These are phyloP conservation scores for Talpa occidentalis DNA, from an alignment of 2,113 vertebrate genomes.

Conservation along the genomic window DNA sequence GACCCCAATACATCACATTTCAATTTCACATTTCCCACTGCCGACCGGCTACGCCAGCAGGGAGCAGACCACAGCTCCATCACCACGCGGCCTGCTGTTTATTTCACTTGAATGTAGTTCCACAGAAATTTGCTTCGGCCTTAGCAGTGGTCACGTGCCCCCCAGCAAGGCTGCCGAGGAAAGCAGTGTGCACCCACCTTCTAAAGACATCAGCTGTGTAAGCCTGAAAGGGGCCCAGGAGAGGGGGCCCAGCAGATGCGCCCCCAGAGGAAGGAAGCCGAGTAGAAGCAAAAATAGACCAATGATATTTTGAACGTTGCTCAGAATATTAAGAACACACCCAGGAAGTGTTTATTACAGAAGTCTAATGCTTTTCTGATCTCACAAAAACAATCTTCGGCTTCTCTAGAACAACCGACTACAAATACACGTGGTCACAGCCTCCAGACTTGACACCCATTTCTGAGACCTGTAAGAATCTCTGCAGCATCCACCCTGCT, in stretches of 20 bases:
- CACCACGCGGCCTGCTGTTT: neutral
- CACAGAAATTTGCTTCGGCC: accelerated
- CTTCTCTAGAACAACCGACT: slow-evolving; percentile 58
- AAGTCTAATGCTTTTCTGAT: neutral
- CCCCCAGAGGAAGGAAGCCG: neutral
- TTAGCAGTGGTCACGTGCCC: neutral
- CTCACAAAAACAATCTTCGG: neutral
- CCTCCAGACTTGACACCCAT: neutral
- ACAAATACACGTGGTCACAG: neutral
- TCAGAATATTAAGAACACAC: neutral
- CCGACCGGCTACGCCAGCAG: neutral
- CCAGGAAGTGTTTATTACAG: neutral
- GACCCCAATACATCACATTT: neutral
- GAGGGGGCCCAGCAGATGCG: neutral
- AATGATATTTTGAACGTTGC: neutral
- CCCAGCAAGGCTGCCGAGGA: neutral
- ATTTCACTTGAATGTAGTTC: neutral
- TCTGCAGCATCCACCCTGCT: slow-evolving; percentile 1
- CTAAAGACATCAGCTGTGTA: neutral
- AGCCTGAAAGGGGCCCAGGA: neutral
- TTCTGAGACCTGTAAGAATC: slow-evolving; percentile 40
- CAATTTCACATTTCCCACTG: neutral
- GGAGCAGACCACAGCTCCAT: neutral
- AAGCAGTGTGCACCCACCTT: accelerated
- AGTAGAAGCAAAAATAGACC: neutral